Conservation (phyloP, 64 coral and sea anemone genomes). For the Cladopsammia gracilis region DNA sequence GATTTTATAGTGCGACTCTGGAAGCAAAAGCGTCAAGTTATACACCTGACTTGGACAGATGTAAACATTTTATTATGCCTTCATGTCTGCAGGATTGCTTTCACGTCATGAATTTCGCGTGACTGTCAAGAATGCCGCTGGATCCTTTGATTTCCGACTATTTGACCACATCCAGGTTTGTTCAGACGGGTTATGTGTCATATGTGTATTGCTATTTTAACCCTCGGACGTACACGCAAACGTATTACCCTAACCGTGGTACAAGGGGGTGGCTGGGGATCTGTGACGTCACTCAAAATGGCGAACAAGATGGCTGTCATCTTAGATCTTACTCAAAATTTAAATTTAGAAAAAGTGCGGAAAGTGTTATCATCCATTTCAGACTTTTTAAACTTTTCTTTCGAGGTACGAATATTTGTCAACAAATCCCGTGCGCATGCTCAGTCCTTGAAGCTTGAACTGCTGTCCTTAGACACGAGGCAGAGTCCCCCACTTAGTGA, state of each 20-base stretch:
- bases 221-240: no score
- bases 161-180: conserved; percentile 91
- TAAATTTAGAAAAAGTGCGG: no score
- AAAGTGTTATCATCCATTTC: no score
- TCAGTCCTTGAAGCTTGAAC: conserved; percentile 78
- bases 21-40: no score
- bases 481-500: conserved; percentile 51
- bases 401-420: conserved; percentile 82
- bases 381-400: not conserved
- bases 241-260: no score
- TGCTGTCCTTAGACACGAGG: conserved; percentile 69
- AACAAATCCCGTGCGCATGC: conserved; percentile 74
- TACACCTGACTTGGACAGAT: no score
- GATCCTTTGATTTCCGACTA: conserved; percentile 70
- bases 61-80: not conserved
- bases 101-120: conserved; percentile 62
- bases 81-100: conserved; percentile 57
- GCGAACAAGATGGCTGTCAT: no score
- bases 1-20: no score
- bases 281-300: no score
- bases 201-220: no score
- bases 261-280: no score
- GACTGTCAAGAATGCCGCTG: conserved; percentile 62
- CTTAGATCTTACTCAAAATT: no score
- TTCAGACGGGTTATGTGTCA: not conserved